Conservation (phyloP, 1,140 invertebrate species). For the Apolygus lucorum region DNA sequence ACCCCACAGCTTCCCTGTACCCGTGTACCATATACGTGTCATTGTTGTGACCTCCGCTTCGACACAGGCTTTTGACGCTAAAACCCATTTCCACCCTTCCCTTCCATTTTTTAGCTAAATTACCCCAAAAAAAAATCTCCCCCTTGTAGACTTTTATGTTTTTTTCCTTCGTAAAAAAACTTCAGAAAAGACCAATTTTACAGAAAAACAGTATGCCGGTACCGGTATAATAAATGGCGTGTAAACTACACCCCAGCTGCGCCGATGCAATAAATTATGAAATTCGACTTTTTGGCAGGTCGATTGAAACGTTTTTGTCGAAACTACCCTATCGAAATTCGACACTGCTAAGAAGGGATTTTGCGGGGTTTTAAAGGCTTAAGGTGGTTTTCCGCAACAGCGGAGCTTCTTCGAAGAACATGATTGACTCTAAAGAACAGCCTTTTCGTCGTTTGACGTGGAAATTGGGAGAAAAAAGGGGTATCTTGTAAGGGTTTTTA, state of each 20-base stretch:
- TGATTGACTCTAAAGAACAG: too few relatives aligned
- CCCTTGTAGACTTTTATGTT: neutral
- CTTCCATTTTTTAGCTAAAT: neutral
- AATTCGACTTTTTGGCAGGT: neutral
- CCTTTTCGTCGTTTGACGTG: too few relatives aligned
- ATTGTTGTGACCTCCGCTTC: neutral
- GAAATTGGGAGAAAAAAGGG: too few relatives aligned
- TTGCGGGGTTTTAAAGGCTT: too few relatives aligned
- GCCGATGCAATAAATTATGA: neutral
- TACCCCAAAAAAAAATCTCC: neutral
- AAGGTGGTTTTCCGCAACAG: too few relatives aligned
- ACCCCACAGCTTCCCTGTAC: neutral
- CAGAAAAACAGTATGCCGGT: neutral
- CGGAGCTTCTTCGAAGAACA: too few relatives aligned
- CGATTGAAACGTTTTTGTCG: too few relatives aligned
- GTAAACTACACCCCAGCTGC: neutral
- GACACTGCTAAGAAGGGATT: too few relatives aligned
- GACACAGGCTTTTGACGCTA: neutral
- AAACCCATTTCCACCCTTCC: neutral
- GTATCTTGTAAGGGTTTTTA: too few relatives aligned
- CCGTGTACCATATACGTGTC: neutral
- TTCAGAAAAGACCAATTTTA: neutral
- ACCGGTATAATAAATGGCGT: neutral
- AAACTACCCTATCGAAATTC: too few relatives aligned
- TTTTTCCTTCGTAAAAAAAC: neutral